Base-by-base conservation (phyloP, 1,140 invertebrate species). In the Megalonaias nervosa region DNA sequence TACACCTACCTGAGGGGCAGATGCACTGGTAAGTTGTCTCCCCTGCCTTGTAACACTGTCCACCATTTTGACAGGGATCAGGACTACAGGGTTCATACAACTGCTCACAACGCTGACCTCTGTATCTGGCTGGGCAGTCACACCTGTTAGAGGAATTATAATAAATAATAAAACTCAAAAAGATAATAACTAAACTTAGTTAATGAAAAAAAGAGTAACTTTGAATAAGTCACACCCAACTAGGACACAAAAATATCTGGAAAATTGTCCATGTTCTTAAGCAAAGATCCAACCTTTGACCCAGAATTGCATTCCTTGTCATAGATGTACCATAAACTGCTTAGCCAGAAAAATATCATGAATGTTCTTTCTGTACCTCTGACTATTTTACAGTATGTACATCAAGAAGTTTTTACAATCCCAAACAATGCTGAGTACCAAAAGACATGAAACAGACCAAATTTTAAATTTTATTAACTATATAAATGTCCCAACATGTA, bases 1-100 rank as follows among this genome's bases (percentile, higher is more conserved):
- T 38, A 2, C 17, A 67, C 80, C 79, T 86, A 84, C 88, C 88
- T 77, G 84, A 77, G 12, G 80, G 84, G 76, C 88, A 89, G 16
- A 77, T 77, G 59, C 88, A 89, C 76, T 85, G 80, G 75, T 87
- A 89, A 23, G 80, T 84, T 19, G 81, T 78, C 0, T 74, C 71
- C 16, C 84, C 82, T 0, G 84, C 84, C 17, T 70, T 79, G 6
- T 64, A 69, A 77, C 88, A 89, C 12, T 68, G 81, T 14, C 88
- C 88, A 6, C 83, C 82, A 77, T 90, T 89, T 67, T 85, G 83
- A 82, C 89, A 90, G 13, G 89, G 89, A 58, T 81, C 82, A 1
- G 85, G 85, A 15, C 67, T 57, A 70, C 88, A 89, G 1, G 87
- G 87, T 38, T 88, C 69, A 76, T 84, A 88, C 6, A 70, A 68